Conservation (phyloP, 2,113 vertebrate species). For the Colistium nudipinnis region DNA sequence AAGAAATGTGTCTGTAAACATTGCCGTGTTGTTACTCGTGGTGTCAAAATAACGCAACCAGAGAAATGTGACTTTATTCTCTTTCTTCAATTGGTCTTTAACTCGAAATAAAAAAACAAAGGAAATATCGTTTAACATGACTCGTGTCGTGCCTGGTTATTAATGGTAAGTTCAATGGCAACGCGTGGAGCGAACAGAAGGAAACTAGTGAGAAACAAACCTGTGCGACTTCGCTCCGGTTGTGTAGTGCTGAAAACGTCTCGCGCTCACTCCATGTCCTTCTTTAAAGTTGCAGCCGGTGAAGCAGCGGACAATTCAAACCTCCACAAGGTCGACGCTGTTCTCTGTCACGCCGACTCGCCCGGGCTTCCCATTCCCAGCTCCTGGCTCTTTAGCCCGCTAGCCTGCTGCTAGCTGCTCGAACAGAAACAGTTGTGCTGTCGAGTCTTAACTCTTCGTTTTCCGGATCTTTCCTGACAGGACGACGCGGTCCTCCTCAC, state of each 20-base stretch:
- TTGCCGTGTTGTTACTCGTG: no score
- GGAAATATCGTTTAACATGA: no score
- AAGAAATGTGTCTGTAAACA: background rate
- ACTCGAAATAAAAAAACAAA: no score
- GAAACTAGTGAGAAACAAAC: constrained; percentile 72
- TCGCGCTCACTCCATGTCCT: constrained; percentile 59
- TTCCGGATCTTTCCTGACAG: constrained; percentile 55
- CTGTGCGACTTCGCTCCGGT: constrained; percentile 72
- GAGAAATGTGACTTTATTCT: no score
- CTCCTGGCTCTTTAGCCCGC: constrained; percentile 70
- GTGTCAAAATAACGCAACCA: no score
- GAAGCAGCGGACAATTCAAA: constrained; percentile 30
- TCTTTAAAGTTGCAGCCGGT: constrained; percentile 68
- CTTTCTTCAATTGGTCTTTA: no score
- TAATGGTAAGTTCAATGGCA: no score
- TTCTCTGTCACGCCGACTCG: constrained; percentile 61
- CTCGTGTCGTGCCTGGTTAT: no score
- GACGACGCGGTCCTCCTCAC: constrained; percentile 51
- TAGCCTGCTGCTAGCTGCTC: constrained; percentile 81
- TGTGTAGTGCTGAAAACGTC: constrained; percentile 44
- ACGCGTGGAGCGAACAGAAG: background rate
- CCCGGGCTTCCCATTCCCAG: constrained; percentile 56
- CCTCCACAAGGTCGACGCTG: constrained; percentile 10
- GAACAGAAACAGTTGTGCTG: constrained; percentile 79
- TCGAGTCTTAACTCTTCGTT: constrained; percentile 76